Base-by-base conservation (phyloP, 2,113 vertebrate species). In the Dascyllus trimaculatus region DNA sequence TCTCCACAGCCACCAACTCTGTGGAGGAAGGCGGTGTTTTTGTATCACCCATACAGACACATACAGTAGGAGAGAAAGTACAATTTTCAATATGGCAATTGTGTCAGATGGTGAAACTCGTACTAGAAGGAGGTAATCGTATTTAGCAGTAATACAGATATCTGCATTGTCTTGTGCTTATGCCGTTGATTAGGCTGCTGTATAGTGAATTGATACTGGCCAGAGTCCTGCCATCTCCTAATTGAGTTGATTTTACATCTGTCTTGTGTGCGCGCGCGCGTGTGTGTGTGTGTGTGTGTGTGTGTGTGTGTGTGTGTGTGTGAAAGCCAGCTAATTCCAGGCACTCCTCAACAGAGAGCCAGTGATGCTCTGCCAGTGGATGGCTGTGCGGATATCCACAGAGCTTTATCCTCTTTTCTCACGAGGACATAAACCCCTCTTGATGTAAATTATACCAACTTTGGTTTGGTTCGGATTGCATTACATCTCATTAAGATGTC, bases 371-470 rank as follows among this genome's bases (percentile, higher is more conserved):
- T 84, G 77, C 81, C 81, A 78, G 79, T 86, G 60, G 78, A 84
- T 68, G 54, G 75, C 68, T 71, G 59, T 40, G 46, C 54, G 66
- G 65, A 74, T 78, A 81, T 86, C 76, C 62, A 53, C 66, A 78
- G 52, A 75, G 90, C 70, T 68, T 80, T 81, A 90, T 87, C 85
- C 82, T 82, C 73, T 78, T 83, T 78, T 61, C 80, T 82, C 61
- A 21, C 18, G 15, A 57, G 84, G 81, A 81, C 74, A 74, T 80
- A 88, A 90, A 85, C 69, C 72, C 72, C 75, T 62, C 83, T 84
- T 75, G 66, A 85, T 90, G 79, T 91, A 81, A 87, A 91, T 90
- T 77, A 82, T 78, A 78, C 67, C 72, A 86, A 89, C 87, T 91
- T 84, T 66, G 74, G 77, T 74, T 77, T 72, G 75, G 29, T 89